These are phyloP conservation scores for Rhimphoctona megacephalus DNA, from an alignment of 2,888 invertebrate genomes.

Conservation along the genomic window DNA sequence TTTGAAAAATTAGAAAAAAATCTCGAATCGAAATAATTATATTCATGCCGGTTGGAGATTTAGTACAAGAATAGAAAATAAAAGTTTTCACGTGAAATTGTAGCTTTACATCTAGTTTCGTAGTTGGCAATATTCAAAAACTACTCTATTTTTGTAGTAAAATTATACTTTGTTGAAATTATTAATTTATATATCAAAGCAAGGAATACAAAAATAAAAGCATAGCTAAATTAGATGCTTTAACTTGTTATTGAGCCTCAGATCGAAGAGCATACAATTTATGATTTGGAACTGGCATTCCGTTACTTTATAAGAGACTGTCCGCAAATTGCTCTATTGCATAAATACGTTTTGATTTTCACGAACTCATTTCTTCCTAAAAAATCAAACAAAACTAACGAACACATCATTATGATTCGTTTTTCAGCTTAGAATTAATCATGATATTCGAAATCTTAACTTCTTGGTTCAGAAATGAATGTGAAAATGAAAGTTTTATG, in stretches of 20 bases:
- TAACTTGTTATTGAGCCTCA: not conserved
- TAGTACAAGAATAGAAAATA: not conserved
- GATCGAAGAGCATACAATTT: not conserved
- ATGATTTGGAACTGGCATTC: not conserved
- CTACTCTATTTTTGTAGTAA: not conserved
- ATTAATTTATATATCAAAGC: not conserved
- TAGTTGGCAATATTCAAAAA: not conserved
- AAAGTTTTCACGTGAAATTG: not conserved
- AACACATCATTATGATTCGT: too few relatives aligned
- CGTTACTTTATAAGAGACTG: not conserved
- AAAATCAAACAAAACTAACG: too few relatives aligned
- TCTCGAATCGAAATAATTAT: conserved; percentile 16
- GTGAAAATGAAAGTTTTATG: too few relatives aligned
- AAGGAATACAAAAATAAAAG: not conserved
- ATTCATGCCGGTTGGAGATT: not conserved
- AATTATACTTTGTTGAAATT: not conserved
- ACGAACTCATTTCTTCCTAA: not conserved
- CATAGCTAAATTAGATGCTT: too few relatives aligned
- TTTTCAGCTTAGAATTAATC: too few relatives aligned
- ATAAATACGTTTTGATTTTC: too few relatives aligned
- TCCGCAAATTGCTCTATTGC: not conserved
- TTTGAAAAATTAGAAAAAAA: not conserved
- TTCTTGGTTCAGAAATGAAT: too few relatives aligned
- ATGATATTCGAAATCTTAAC: too few relatives aligned
- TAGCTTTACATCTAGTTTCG: too few relatives aligned